Evolutionary conservation across 2,113 vertebrate genomes (phyloP).

Genomic region (Tragelaphus imberbis): DNA sequence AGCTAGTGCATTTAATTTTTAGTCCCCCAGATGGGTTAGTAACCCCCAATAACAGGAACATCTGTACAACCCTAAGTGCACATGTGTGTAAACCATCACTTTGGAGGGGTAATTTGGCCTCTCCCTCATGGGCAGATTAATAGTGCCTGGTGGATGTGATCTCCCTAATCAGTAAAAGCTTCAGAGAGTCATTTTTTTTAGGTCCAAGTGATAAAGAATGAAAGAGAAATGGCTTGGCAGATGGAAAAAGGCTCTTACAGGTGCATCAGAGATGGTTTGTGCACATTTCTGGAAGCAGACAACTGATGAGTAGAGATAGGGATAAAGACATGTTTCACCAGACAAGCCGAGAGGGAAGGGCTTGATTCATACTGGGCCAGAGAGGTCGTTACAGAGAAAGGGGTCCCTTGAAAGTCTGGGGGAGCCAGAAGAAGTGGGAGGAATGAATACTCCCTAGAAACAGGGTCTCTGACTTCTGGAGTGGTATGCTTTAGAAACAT

Average conservation of each 20-base stretch:
- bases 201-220: background rate
- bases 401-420: background rate
- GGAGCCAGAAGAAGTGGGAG: background rate
- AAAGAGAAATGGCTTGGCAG: conserved; percentile 23
- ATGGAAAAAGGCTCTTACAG: conserved; percentile 31
- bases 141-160: background rate
- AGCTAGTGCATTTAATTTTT: background rate
- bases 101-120: background rate
- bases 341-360: background rate
- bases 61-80: background rate
- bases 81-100: background rate
- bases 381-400: background rate
- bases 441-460: background rate
- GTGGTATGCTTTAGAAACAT: background rate
- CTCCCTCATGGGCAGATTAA: background rate
- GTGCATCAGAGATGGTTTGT: background rate
- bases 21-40: background rate
- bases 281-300: conserved; percentile 9
- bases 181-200: conserved; percentile 28
- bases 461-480: background rate
- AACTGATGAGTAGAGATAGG: background rate
- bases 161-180: background rate
- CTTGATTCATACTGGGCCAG: background rate
- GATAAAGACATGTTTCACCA: background rate
- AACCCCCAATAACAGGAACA: background rate